These are phyloP conservation scores for Sipha maydis DNA, from an alignment of 2,888 invertebrate species.

Conservation along the genomic window DNA sequence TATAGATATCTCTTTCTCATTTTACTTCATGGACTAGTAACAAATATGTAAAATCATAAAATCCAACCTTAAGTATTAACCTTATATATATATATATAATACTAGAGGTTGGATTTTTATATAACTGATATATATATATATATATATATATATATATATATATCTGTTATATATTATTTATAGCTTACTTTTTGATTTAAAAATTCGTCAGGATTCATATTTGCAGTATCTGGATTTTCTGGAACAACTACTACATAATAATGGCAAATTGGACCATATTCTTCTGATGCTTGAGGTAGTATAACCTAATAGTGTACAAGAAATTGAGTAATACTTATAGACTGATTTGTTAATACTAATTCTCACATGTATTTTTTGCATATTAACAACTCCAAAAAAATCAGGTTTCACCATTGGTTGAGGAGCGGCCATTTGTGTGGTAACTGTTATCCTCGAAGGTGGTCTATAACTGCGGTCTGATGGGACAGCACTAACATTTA, in stretches of 20 bases:
- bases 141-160: not conserved
- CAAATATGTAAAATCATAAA: no score
- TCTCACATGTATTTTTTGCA: constrained; percentile 78
- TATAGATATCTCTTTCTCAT: no score
- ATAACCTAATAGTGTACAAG: constrained; percentile 74
- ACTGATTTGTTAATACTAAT: not conserved
- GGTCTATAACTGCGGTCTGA: constrained; percentile 83
- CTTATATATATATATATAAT: no score
- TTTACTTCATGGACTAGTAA: no score
- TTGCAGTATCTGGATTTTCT: constrained; percentile 79
- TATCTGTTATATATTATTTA: not conserved
- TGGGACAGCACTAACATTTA: constrained; percentile 91
- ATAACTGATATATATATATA: not conserved
- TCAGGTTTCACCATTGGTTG: constrained; percentile 96
- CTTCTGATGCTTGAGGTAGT: constrained; percentile 94
- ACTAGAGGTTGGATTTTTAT: no score
- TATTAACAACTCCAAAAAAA: constrained; percentile 89
- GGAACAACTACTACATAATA: constrained; percentile 97
- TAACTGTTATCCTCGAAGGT: constrained; percentile 91
- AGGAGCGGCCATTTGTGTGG: constrained; percentile 97
- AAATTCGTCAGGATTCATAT: constrained; percentile 90
- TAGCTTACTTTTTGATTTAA: constrained; percentile 78
- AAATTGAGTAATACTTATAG: not conserved
- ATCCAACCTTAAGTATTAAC: no score
- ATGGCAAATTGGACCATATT: constrained; percentile 97